Conservation (phyloP, 2,888 invertebrate genomes). For the Macrophya alboannulata region DNA sequence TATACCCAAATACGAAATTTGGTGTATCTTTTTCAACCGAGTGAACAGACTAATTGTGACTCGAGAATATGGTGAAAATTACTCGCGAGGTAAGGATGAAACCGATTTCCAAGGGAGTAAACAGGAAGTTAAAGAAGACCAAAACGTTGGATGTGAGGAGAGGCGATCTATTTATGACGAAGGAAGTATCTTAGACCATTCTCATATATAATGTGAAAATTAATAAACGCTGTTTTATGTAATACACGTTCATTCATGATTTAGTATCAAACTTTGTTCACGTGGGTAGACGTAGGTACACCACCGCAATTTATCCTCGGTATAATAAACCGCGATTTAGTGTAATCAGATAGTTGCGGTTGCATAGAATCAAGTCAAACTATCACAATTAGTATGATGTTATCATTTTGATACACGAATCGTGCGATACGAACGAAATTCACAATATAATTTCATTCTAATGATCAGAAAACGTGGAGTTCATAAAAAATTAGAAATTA, state of each 20-base stretch:
- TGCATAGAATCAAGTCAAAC: constrained; percentile 1
- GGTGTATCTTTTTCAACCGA: neutral
- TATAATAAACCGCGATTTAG: constrained; percentile 32
- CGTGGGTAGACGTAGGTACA: neutral
- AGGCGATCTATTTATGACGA: constrained; percentile 6
- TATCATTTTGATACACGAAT: neutral
- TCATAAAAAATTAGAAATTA: neutral
- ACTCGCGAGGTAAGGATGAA: neutral
- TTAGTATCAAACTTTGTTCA: constrained; percentile 11
- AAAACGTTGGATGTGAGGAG: neutral
- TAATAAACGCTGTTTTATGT: neutral
- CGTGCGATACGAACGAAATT: neutral
- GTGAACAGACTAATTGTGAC: constrained; percentile 38
- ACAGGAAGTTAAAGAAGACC: neutral
- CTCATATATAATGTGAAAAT: neutral
- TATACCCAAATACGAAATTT: constrained; percentile 1
- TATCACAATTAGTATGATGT: constrained; percentile 5
- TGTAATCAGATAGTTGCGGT: neutral
- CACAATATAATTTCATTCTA: neutral
- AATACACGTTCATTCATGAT: neutral
- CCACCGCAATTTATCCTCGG: neutral
- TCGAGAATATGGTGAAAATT: constrained; percentile 9
- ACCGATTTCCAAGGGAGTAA: neutral
- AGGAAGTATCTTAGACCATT: neutral
- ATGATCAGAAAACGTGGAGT: neutral